A percentile compares a stretch with the other conserved stretches of the same genome.
Evolutionary conservation across 2,888 invertebrate species (phyloP).

Genomic region (Exephanes ischioxanthus): DNA sequence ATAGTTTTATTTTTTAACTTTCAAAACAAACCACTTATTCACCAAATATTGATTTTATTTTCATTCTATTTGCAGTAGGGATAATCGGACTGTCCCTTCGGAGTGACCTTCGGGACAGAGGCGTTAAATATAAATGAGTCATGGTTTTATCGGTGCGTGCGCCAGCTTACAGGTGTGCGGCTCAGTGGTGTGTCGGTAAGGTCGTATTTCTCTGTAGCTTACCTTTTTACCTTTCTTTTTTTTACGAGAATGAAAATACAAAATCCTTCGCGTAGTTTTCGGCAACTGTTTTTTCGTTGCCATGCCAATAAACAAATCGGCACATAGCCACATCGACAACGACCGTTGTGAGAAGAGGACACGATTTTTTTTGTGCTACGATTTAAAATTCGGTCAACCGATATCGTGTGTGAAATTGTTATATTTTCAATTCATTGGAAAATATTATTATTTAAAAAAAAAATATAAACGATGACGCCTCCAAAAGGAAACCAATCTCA

Average conservation of each 20-base stretch:
- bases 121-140: not conserved
- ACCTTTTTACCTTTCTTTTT: not conserved
- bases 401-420: no score
- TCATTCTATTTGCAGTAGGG: no score
- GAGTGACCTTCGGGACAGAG: no score
- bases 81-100: no score
- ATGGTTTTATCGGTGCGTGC: not conserved
- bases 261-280: not conserved
- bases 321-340: not conserved
- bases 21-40: no score
- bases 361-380: not conserved
- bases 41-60: no score
- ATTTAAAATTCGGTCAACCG: not conserved
- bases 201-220: not conserved
- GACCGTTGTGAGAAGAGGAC: not conserved
- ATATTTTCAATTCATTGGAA: not conserved
- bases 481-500: not conserved
- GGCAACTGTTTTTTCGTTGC: constrained; percentile 1
- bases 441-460: no score
- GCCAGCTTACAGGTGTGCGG: not conserved
- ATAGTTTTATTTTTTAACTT: no score
- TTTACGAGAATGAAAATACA: not conserved
- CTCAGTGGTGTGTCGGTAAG: not conserved
- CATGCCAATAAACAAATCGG: not conserved
- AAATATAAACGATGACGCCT: not conserved